Percentiles rank a stretch among this genome's conserved stretches.
Conservation (phyloP, 2,113 vertebrate species). For the Rhineura floridana region DNA sequence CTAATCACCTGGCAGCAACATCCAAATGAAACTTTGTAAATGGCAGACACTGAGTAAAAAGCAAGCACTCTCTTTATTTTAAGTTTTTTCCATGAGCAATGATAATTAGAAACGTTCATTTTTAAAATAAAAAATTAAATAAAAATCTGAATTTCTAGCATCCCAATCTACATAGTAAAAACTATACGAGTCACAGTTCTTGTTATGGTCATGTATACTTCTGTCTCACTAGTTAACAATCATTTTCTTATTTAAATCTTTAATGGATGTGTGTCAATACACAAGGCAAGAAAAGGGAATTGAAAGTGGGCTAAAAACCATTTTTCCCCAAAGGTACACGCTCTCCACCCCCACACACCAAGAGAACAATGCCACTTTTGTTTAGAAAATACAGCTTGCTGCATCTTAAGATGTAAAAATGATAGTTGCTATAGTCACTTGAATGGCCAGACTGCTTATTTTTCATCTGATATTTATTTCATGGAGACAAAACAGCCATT, state of each 20-base stretch:
- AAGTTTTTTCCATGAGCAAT: no score
- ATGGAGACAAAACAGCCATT: conserved; percentile 34
- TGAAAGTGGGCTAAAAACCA: neutral
- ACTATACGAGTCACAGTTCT: no score
- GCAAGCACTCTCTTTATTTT: no score
- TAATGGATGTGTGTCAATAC: neutral
- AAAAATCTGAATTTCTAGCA: neutral
- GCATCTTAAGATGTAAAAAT: conserved; percentile 42
- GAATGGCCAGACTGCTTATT: conserved; percentile 43
- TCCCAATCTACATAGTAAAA: no score
- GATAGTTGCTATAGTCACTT: conserved; percentile 41
- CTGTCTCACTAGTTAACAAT: neutral
- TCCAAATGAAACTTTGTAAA: no score
- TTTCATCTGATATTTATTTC: conserved; percentile 41
- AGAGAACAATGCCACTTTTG: neutral
- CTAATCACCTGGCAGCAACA: neutral
- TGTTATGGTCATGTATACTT: neutral
- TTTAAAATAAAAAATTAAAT: neutral
- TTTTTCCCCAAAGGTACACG: no score
- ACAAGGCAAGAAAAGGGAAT: neutral
- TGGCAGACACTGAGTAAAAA: no score
- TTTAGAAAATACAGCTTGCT: conserved; percentile 21
- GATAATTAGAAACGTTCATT: neutral
- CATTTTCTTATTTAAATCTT: neutral
- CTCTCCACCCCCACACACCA: no score